Evolutionary conservation across 2,888 invertebrate genomes (phyloP).

Genomic region (Sinopyrophorus schimmeli): DNA sequence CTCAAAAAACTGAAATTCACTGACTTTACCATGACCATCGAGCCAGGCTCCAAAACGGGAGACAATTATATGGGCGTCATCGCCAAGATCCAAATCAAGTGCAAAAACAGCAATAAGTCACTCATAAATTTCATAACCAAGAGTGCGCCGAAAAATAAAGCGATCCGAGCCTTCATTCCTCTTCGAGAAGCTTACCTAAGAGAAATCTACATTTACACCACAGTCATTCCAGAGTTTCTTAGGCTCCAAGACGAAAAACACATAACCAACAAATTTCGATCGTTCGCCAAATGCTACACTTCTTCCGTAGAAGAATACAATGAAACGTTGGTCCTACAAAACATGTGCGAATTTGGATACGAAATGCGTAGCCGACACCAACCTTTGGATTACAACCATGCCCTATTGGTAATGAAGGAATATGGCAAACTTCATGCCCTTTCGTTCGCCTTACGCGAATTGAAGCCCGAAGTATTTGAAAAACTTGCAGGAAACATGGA

Average conservation of each 20-base stretch:
- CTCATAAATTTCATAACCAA: constrained; percentile 39
- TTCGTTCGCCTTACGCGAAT: constrained; percentile 39
- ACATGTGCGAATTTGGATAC: constrained; percentile 38
- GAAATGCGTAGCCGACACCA: constrained; percentile 25
- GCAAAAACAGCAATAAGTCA: constrained; percentile 23
- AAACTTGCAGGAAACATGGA: constrained; percentile 23
- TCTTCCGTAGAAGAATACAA: constrained; percentile 24
- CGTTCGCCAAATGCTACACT: constrained; percentile 25
- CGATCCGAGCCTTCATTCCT: constrained; percentile 33
- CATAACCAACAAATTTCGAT: constrained; percentile 28
- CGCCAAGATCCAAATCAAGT: constrained; percentile 27
- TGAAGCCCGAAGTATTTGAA: constrained; percentile 33
- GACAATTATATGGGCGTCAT: constrained; percentile 43
- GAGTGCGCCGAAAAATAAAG: constrained; percentile 35
- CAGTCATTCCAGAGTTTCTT: constrained; percentile 36
- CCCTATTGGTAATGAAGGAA: constrained; percentile 36
- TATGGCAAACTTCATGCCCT: constrained; percentile 42
- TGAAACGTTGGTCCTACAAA: constrained; percentile 36
- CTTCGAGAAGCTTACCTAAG: constrained; percentile 36
- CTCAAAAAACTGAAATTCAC: constrained; percentile 16
- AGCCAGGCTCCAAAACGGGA: constrained; percentile 36
- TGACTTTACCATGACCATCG: constrained; percentile 23
- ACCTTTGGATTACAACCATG: constrained; percentile 39
- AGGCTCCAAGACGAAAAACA: constrained; percentile 36
- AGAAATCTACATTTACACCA: constrained; percentile 42